These are phyloP conservation scores for Poeciliopsis turrubarensis DNA, from an alignment of 2,113 vertebrate species.

Conservation along the genomic window DNA sequence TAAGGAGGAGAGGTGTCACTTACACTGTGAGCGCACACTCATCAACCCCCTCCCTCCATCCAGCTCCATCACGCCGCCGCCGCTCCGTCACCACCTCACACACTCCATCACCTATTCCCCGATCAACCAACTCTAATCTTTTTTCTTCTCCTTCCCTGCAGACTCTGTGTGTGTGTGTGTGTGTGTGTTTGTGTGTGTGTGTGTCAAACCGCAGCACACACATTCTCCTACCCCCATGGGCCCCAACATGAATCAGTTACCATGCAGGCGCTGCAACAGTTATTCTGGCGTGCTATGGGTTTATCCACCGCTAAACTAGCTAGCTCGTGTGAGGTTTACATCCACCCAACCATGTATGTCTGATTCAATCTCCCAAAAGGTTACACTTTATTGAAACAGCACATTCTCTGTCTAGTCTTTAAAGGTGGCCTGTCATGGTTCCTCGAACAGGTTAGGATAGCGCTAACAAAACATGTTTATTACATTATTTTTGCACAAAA, in stretches of 20 bases:
- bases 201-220: conserved; percentile 50
- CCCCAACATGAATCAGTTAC: conserved; percentile 47
- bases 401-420: background rate
- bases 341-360: background rate
- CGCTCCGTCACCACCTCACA: conserved; percentile 30
- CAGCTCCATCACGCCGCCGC: conserved; percentile 57
- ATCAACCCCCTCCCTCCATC: conserved; percentile 67
- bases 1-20: conserved; percentile 82
- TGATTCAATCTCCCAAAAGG: background rate
- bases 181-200: conserved; percentile 16
- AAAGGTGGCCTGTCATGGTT: too few relatives aligned
- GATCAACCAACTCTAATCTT: conserved; percentile 11
- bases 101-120: conserved; percentile 61
- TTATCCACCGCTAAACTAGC: background rate
- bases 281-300: background rate
- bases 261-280: conserved; percentile 12
- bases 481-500: too few relatives aligned
- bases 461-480: too few relatives aligned
- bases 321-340: background rate
- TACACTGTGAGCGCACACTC: conserved; percentile 79
- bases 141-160: background rate
- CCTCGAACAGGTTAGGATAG: too few relatives aligned
- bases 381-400: background rate
- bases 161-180: conserved; percentile 11
- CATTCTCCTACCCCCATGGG: conserved; percentile 42